Conservation (phyloP, 2,888 invertebrate genomes). For the Agrochola macilenta region DNA sequence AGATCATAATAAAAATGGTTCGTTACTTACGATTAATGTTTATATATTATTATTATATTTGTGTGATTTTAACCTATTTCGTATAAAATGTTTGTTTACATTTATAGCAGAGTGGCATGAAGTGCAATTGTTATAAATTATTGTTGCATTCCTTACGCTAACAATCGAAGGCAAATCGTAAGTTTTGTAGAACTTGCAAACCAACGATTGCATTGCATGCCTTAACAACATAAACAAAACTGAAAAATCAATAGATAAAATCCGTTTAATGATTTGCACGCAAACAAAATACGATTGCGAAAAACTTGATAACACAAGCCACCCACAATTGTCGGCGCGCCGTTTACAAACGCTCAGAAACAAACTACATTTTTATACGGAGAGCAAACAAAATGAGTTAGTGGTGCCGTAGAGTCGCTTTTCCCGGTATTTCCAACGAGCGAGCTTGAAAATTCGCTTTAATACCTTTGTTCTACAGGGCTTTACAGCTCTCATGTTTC, state of each 20-base stretch:
- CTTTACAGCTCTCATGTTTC: slow-evolving; percentile 86
- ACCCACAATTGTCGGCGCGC: slow-evolving; percentile 71
- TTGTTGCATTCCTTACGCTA: slow-evolving; percentile 19
- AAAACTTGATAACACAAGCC: slow-evolving; percentile 78
- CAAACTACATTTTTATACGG: slow-evolving; percentile 88
- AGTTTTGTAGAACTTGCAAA: slow-evolving; percentile 35
- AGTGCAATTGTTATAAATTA: slow-evolving; percentile 19
- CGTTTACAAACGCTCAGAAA: slow-evolving; percentile 82
- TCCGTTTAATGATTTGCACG: slow-evolving; percentile 74
- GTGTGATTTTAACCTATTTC: slow-evolving; percentile 19
- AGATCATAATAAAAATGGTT: slow-evolving; percentile 4
- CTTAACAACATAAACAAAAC: slow-evolving; percentile 55
- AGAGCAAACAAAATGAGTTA: slow-evolving; percentile 88
- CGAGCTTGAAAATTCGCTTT: slow-evolving; percentile 88
- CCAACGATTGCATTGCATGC: slow-evolving; percentile 22
- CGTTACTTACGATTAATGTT: too few relatives aligned
- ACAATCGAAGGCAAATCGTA: slow-evolving; percentile 35
- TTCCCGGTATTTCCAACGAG: slow-evolving; percentile 81
- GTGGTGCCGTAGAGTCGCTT: slow-evolving; percentile 85
- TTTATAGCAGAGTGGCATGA: slow-evolving; percentile 32
- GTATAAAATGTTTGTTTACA: slow-evolving; percentile 3
- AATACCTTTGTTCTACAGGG: slow-evolving; percentile 89
- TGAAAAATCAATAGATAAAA: slow-evolving; percentile 63
- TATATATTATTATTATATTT: neutral
- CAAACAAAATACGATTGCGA: slow-evolving; percentile 72